phyloP scores from a whole-genome alignment of 2,797 vertebrate species.

The Toxotes lorentzi region DNA sequence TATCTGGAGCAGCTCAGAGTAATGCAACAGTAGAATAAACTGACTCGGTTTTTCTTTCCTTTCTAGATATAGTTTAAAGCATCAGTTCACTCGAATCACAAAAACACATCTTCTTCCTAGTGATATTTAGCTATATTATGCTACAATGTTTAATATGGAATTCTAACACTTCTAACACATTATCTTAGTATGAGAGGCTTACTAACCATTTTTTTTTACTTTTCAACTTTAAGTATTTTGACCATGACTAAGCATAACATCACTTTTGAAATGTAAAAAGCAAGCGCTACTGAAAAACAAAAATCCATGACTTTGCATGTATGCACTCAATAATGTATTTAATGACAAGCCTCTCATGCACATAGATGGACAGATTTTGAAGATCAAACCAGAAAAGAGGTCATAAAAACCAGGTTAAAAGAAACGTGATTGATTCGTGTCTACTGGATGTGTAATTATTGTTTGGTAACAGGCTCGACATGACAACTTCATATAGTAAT shows the following conservation, averaged over 20 bases:
- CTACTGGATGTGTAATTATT: no score
- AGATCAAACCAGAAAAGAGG: background rate
- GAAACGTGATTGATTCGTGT: background rate
- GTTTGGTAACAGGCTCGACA: no score
- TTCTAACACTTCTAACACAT: background rate
- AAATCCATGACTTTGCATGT: background rate
- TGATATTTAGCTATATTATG: background rate
- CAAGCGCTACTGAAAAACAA: background rate
- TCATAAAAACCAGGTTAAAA: background rate
- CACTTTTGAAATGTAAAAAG: background rate
- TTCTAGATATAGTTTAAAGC: background rate
- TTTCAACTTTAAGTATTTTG: no score
- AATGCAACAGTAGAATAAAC: background rate
- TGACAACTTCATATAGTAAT: background rate
- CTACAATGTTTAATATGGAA: no score
- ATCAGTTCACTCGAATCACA: background rate
- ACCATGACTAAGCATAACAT: no score
- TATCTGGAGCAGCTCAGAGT: constrained; percentile 4
- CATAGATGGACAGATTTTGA: background rate
- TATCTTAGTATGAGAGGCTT: background rate
- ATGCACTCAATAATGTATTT: background rate
- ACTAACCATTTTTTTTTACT: background rate
- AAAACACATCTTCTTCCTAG: background rate
- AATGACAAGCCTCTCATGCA: background rate
- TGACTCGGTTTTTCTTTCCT: background rate